Evolutionary conservation across 2,113 vertebrate species (phyloP).

Genomic region (Dicentrarchus labrax): DNA sequence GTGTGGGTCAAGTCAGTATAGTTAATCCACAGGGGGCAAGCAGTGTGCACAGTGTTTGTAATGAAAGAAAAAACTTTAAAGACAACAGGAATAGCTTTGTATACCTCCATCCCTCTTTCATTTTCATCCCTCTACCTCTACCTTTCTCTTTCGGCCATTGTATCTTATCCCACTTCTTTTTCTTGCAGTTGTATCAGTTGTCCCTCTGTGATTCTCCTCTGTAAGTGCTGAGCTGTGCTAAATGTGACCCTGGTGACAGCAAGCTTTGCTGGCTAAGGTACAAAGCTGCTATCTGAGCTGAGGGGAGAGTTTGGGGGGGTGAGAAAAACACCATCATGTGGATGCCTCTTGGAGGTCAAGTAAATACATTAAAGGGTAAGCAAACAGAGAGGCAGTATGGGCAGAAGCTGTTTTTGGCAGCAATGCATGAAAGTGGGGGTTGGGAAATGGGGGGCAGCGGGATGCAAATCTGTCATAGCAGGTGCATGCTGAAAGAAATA

Average conservation of each 20-base stretch:
- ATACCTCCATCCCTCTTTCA: neutral
- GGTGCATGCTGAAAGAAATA: constrained; percentile 46
- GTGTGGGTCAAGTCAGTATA: constrained; percentile 8
- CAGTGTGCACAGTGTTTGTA: constrained; percentile 49
- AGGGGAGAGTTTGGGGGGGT: constrained; percentile 1
- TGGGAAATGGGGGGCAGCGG: neutral
- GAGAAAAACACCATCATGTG: constrained; percentile 56
- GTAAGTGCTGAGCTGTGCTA: constrained; percentile 74
- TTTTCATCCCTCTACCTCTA: constrained; percentile 16
- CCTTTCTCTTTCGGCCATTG: constrained; percentile 21
- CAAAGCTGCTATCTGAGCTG: constrained; percentile 60
- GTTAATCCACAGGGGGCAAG: constrained; percentile 25
- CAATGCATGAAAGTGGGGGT: constrained; percentile 30
- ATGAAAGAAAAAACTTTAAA: constrained; percentile 64
- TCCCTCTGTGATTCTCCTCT: constrained; percentile 32
- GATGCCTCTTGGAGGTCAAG: constrained; percentile 73
- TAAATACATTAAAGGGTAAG: constrained; percentile 68
- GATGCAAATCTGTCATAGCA: constrained; percentile 69
- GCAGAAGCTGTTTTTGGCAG: constrained; percentile 65
- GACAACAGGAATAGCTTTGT: constrained; percentile 25
- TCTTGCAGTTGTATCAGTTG: constrained; percentile 58
- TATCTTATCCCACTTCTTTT: constrained; percentile 30
- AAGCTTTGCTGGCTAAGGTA: constrained; percentile 67
- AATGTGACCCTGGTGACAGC: constrained; percentile 67
- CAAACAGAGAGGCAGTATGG: constrained; percentile 48